Evolutionary conservation across 2,113 vertebrate species (phyloP).

Genomic region (Ellobius talpinus): DNA sequence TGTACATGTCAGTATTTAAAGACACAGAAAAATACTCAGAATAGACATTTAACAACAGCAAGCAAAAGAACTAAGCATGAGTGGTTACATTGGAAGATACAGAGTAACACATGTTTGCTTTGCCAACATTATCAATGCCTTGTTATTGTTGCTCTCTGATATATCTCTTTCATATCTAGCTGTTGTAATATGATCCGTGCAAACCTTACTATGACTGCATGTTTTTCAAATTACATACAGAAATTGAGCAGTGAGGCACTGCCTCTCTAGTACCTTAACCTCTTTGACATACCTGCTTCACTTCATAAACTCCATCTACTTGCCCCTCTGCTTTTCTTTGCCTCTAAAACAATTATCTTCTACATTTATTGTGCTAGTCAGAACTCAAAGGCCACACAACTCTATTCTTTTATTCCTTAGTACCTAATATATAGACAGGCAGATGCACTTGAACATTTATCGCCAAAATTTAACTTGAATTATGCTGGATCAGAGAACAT

Average conservation of each 20-base stretch:
- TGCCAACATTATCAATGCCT: neutral
- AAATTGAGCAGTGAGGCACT: neutral
- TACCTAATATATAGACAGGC: neutral
- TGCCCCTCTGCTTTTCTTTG: neutral
- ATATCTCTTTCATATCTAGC: neutral
- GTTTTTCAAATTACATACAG: neutral
- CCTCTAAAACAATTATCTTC: neutral
- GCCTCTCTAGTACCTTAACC: neutral
- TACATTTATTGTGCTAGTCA: neutral
- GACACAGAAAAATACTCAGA: constrained; percentile 6
- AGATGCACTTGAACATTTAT: neutral
- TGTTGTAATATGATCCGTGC: neutral
- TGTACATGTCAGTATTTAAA: constrained; percentile 56
- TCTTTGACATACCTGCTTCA: neutral
- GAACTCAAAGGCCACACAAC: neutral
- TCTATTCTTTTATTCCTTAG: neutral
- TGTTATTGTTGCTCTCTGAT: neutral
- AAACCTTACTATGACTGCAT: neutral
- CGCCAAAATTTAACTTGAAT: neutral
- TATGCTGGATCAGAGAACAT: neutral
- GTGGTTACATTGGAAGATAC: neutral
- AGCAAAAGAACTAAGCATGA: neutral
- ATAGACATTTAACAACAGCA: neutral
- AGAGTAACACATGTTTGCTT: neutral
- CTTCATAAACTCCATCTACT: neutral